Percentiles rank a stretch among this genome's conserved stretches.
phyloP scores from a whole-genome alignment of 2,797 vertebrate genomes.

The Echiichthys vipera region DNA sequence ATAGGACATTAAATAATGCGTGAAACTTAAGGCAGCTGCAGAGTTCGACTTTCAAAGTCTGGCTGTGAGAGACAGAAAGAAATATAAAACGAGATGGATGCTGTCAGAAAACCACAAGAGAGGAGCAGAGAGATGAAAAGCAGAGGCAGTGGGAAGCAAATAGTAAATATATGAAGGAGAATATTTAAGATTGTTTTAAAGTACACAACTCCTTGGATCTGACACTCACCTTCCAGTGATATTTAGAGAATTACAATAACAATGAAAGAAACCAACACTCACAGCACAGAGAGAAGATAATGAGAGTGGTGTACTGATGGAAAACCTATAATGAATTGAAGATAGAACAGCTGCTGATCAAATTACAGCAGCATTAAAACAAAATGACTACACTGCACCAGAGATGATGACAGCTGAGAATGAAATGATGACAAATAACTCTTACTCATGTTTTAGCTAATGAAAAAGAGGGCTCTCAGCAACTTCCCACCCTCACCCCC shows the following conservation, averaged over 20 bases:
- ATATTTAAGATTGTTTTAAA: slow-evolving; percentile 34
- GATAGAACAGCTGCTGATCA: slow-evolving; percentile 69
- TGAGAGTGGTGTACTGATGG: slow-evolving; percentile 41
- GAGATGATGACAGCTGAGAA: slow-evolving; percentile 47
- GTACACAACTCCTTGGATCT: slow-evolving; percentile 28
- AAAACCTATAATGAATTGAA: slow-evolving; percentile 62
- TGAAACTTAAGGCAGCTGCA: slow-evolving; percentile 26
- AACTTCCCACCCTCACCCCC: slow-evolving; percentile 1
- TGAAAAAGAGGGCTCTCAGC: slow-evolving; percentile 26
- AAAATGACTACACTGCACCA: slow-evolving; percentile 61
- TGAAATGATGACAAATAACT: slow-evolving; percentile 67
- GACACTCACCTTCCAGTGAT: slow-evolving; percentile 12
- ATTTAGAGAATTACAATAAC: slow-evolving; percentile 33
- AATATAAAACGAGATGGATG: slow-evolving; percentile 52
- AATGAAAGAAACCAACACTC: slow-evolving; percentile 32
- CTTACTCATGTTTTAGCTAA: slow-evolving; percentile 36
- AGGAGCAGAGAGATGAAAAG: slow-evolving; percentile 36
- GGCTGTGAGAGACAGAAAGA: slow-evolving; percentile 37
- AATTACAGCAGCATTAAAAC: slow-evolving; percentile 74
- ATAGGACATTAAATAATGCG: slow-evolving; percentile 59
- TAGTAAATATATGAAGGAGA: slow-evolving; percentile 36
- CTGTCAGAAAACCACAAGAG: slow-evolving; percentile 46
- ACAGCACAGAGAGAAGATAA: slow-evolving; percentile 32
- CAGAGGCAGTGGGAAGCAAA: neutral
- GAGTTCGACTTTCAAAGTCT: slow-evolving; percentile 27